phyloP scores from a whole-genome alignment of 2,888 invertebrate species.

The Philhelius pedissequus region DNA sequence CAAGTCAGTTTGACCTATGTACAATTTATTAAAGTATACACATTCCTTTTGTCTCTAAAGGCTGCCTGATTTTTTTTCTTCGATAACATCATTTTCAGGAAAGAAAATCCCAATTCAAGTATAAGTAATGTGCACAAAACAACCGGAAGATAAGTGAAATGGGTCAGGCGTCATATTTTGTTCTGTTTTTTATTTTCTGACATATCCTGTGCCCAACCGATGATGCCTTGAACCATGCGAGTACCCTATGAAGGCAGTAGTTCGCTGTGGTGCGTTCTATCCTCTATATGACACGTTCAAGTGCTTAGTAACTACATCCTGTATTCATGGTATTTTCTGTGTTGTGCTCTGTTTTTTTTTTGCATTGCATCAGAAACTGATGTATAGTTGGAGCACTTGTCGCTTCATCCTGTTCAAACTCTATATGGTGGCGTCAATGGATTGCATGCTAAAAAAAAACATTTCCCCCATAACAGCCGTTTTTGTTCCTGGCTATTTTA shows the following conservation, averaged over 20 bases:
- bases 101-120: background rate
- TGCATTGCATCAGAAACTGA: slow-evolving; percentile 3
- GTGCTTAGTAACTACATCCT: background rate
- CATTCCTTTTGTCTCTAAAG: background rate
- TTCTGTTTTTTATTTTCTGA: background rate
- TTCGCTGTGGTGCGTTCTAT: background rate
- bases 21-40: background rate
- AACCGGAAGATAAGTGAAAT: slow-evolving; percentile 49
- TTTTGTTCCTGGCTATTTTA: background rate
- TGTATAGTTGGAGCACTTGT: slow-evolving; percentile 55
- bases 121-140: slow-evolving; percentile 3
- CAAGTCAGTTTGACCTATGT: background rate
- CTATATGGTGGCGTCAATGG: background rate
- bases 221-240: slow-evolving; percentile 6
- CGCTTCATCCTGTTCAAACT: slow-evolving; percentile 48
- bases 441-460: slow-evolving; percentile 21
- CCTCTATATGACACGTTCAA: background rate
- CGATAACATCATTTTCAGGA: background rate
- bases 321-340: background rate
- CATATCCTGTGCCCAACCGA: slow-evolving; percentile 29
- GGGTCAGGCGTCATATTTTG: slow-evolving; percentile 53
- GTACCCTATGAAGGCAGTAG: background rate
- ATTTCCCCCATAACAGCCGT: background rate
- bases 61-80: slow-evolving; percentile 5
- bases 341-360: background rate